Conservation (phyloP, 2,888 invertebrate genomes). For the Halictus ligatus region DNA sequence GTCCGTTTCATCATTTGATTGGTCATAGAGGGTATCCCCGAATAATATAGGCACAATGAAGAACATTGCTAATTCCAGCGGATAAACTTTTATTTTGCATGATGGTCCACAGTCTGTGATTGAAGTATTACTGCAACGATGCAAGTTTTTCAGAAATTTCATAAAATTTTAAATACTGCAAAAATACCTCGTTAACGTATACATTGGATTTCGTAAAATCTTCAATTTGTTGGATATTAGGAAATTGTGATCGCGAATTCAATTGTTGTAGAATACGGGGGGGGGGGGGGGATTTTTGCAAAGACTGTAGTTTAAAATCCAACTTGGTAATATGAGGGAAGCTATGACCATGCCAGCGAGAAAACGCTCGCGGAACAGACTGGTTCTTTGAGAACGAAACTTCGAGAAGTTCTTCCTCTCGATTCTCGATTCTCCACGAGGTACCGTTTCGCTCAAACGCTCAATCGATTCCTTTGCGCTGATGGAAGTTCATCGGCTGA, state of each 20-base stretch:
- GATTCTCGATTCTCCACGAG: neutral
- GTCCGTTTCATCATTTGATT: neutral
- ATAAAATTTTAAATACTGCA: neutral
- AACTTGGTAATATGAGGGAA: neutral
- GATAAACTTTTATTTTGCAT: neutral
- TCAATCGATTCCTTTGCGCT: slow-evolving; percentile 29
- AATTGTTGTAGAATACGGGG: no score
- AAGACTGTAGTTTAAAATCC: neutral
- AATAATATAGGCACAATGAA: neutral
- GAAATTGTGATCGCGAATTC: neutral
- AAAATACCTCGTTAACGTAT: no score
- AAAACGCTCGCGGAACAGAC: no score
- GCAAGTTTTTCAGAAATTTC: neutral
- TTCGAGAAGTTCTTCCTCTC: neutral
- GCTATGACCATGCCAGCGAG: neutral
- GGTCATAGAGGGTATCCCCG: neutral
- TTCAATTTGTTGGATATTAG: neutral
- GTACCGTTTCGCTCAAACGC: neutral
- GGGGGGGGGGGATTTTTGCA: no score
- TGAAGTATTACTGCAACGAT: neutral
- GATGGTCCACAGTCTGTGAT: no score
- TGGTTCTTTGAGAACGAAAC: neutral
- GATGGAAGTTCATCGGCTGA: slow-evolving; percentile 40
- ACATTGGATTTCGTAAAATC: neutral
- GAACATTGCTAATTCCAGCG: neutral